Percentiles rank a stretch among this genome's conserved stretches.
Conservation (phyloP, 2,797 vertebrate species). For the Anguilla marmorata region DNA sequence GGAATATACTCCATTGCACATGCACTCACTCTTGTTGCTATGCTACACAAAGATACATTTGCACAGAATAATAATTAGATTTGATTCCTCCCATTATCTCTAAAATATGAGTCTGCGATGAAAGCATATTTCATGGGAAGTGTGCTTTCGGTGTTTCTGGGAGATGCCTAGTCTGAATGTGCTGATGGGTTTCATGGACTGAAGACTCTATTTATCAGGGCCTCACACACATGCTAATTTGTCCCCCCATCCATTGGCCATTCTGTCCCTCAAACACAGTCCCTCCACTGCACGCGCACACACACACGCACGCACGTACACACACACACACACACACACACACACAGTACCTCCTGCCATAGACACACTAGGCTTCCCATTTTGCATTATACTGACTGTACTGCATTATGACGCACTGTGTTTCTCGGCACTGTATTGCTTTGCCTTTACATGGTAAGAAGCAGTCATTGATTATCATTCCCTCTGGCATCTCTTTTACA, state of each 20-base stretch:
- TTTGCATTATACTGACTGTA: constrained; percentile 26
- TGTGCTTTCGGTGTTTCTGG: background rate
- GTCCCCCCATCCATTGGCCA: constrained; percentile 55
- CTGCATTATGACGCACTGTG: constrained; percentile 43
- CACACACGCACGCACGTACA: background rate
- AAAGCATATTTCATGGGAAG: constrained; percentile 34
- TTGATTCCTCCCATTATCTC: constrained; percentile 45
- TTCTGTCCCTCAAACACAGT: constrained; percentile 33
- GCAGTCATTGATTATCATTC: constrained; percentile 23
- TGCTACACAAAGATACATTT: constrained; percentile 54
- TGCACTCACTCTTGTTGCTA: constrained; percentile 52
- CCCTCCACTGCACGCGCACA: constrained; percentile 30
- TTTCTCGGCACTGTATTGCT: constrained; percentile 30
- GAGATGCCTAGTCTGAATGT: constrained; percentile 1
- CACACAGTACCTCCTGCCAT: background rate
- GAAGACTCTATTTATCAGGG: constrained; percentile 47
- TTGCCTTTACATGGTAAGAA: constrained; percentile 50
- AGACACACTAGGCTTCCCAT: background rate
- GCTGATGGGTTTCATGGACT: constrained; percentile 41
- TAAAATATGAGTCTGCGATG: constrained; percentile 41
- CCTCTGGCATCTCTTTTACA: constrained; percentile 51
- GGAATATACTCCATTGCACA: constrained; percentile 53
- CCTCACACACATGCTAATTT: background rate
- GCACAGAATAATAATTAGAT: constrained; percentile 54
- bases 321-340: background rate